Evolutionary conservation across 23 tunicate species (phyloP).

Genomic region (Clavelina lepadiformis): DNA sequence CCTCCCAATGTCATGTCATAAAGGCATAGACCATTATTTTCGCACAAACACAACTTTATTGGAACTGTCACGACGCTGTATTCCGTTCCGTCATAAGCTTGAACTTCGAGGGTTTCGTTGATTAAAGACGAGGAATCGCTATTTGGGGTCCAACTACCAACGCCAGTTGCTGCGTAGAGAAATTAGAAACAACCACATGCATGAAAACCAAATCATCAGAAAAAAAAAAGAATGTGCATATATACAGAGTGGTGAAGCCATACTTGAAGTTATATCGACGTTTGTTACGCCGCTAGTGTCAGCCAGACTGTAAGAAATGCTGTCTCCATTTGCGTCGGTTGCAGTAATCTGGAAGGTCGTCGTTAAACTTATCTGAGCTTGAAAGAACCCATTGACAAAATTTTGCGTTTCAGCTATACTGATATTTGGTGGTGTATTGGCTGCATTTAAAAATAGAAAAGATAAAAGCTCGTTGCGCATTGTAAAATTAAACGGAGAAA

Average conservation of each 20-base stretch:
- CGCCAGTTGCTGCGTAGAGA: conserved; percentile 30
- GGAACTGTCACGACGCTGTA: conserved; percentile 2
- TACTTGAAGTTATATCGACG: no score
- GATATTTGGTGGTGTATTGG: conserved; percentile 23
- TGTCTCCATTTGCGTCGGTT: conserved; percentile 8
- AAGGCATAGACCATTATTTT: conserved; percentile 24
- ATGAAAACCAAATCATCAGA: no score
- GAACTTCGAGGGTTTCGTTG: conserved; percentile 8
- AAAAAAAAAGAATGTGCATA: no score
- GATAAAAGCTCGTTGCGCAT: no score
- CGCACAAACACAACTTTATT: conserved; percentile 32
- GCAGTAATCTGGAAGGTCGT: not conserved
- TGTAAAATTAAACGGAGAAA: no score
- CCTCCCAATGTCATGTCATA: conserved; percentile 13
- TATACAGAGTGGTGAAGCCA: no score
- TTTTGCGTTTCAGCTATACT: conserved; percentile 2
- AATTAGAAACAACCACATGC: no score
- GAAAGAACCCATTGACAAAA: conserved; percentile 6
- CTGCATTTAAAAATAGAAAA: no score
- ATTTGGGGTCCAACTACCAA: conserved; percentile 36
- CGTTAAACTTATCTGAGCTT: not conserved
- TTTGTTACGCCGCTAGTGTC: no score
- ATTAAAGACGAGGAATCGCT: not conserved
- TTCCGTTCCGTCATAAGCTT: conserved; percentile 21
- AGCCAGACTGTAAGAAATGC: not conserved